Conservation (phyloP, 2,113 vertebrate species). For the Pygoscelis antarcticus region DNA sequence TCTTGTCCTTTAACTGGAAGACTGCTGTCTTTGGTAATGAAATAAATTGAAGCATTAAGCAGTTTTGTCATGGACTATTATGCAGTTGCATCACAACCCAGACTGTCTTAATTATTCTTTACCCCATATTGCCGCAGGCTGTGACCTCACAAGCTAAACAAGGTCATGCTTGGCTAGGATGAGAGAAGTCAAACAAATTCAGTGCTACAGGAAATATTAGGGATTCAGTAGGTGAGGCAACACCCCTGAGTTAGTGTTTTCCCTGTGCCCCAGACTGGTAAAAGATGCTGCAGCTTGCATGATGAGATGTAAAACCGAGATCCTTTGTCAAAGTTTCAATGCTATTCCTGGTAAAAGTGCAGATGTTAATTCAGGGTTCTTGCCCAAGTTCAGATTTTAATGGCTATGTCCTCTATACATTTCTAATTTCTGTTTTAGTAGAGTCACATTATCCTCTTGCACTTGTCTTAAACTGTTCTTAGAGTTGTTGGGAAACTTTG, state of each 20-base stretch:
- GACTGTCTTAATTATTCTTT: constrained; percentile 48
- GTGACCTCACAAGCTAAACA: constrained; percentile 17
- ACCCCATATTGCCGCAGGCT: background rate
- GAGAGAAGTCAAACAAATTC: constrained; percentile 15
- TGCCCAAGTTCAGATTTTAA: background rate
- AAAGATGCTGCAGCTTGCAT: background rate
- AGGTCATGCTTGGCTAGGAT: constrained; percentile 1
- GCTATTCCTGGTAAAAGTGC: background rate
- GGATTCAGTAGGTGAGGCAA: constrained; percentile 4
- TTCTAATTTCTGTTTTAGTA: background rate
- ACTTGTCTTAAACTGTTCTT: background rate
- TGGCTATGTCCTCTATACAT: background rate
- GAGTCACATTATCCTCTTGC: background rate
- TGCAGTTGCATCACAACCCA: constrained; percentile 23
- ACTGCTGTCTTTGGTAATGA: background rate
- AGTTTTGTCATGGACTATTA: background rate
- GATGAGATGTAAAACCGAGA: background rate
- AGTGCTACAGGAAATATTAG: background rate
- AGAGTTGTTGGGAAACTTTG: background rate
- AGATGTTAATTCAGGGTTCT: background rate
- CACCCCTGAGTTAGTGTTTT: constrained; percentile 21
- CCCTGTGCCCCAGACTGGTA: background rate
- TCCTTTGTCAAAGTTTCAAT: background rate
- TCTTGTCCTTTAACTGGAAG: background rate
- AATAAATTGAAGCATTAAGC: background rate